Base-by-base conservation (phyloP, 2,797 vertebrate genomes). In the Sebastes hopkinsi region DNA sequence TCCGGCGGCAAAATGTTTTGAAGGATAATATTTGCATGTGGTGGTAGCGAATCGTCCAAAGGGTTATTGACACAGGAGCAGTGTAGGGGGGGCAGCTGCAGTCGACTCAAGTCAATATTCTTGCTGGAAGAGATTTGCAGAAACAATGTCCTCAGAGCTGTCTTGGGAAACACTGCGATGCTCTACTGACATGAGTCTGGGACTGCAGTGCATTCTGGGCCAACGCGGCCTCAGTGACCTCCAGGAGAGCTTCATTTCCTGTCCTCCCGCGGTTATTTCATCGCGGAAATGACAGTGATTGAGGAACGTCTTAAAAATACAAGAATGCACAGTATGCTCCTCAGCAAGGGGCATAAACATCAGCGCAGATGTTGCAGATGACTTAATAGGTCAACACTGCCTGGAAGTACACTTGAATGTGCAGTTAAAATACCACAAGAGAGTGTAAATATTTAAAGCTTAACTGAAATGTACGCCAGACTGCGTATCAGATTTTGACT, bases 11-110 rank as follows among this genome's bases (percentile, higher is more conserved):
- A 75, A 91, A 89, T 92, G 86, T 93, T 92, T 87, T 85, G 78
- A 93, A 67, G 79, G 80, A 92, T 93, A 92, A 92, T 89, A 92
- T 92, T 92, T 93, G 81, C 81, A 84, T 86, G 76, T 60, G 88
- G 75, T 77, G 81, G 90, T 71, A 58, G 87, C 36, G 54, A 77
- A 88, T 77, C 72, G 6, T 87, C 87, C 86, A 88, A 74, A 79
- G 54, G 82, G 77, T 68, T 93, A 79, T 93, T 91, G 88, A 92
- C 80, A 82, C 83, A 86, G 80, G 85, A 87, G 80, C 38, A 20
- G 4, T 18, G 50, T n/a, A 4, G n/a, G 59, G 69, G 56, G 79
- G 69, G 38, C 20, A 18, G 64, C 70, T 81, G 74, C 69, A 79
- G 52, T 68, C 23, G 20, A 42, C 89, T 82, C 79, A 3, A 76